phyloP scores from a whole-genome alignment of 1,140 invertebrate species.

The Micrasema minimum region DNA sequence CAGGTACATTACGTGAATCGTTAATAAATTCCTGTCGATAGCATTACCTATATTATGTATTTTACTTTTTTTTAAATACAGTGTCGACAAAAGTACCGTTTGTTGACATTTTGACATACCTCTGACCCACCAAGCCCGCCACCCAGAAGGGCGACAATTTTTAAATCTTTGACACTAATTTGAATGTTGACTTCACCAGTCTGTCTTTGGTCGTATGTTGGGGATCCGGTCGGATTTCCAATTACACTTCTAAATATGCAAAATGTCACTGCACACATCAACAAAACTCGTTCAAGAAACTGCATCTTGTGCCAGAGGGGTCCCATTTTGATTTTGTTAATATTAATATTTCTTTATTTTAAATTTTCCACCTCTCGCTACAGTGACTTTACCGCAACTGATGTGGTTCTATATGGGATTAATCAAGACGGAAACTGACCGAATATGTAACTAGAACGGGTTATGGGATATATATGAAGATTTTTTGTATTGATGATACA shows the following conservation, averaged over 20 bases:
- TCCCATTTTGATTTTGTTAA: no score
- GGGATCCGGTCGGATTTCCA: slow-evolving; percentile 11
- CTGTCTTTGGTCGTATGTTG: slow-evolving; percentile 77
- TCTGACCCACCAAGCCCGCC: slow-evolving; percentile 63
- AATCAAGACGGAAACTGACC: slow-evolving; percentile 24
- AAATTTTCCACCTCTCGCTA: not conserved
- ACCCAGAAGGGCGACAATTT: slow-evolving; percentile 74
- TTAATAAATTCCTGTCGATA: no score
- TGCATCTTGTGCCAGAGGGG: no score
- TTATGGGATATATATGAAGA: slow-evolving; percentile 50
- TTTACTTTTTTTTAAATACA: no score
- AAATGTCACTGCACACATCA: slow-evolving; percentile 4
- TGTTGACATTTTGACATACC: slow-evolving; percentile 52
- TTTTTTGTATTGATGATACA: slow-evolving; percentile 51
- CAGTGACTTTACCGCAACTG: not conserved
- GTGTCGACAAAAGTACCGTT: slow-evolving; percentile 14
- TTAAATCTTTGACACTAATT: slow-evolving; percentile 79
- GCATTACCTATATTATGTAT: no score
- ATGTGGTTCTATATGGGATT: slow-evolving; percentile 36
- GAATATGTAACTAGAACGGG: slow-evolving; percentile 49
- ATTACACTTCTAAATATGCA: slow-evolving; percentile 2
- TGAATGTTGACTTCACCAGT: slow-evolving; percentile 82
- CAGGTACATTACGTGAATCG: no score
- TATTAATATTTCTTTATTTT: no score
- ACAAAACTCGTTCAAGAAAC: not conserved